Conservation (phyloP, 2,888 invertebrate genomes). For the Chrysomela aeneicollis region DNA sequence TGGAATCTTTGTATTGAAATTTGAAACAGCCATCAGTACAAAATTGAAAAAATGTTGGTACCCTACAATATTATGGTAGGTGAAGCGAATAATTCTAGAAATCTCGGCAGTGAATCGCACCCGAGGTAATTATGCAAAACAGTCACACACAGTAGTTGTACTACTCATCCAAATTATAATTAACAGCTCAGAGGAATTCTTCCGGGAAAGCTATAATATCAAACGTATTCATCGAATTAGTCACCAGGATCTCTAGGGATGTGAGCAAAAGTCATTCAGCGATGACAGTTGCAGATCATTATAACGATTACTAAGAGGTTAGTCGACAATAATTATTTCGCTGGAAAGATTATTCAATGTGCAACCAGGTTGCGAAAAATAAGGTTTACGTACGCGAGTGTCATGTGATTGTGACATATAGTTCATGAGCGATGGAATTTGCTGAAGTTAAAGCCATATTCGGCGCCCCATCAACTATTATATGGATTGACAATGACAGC, state of each 20-base stretch:
- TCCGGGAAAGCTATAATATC: neutral
- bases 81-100: no score
- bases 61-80: no score
- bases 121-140: no score
- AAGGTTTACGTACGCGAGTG: slow-evolving; percentile 16
- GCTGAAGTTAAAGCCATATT: slow-evolving; percentile 18
- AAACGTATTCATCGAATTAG: slow-evolving; percentile 19
- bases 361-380: slow-evolving; percentile 27
- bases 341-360: slow-evolving; percentile 31
- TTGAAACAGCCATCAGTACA: no score
- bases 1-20: no score
- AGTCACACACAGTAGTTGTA: no score
- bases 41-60: no score
- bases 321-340: slow-evolving; percentile 26
- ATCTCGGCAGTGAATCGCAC: no score
- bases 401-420: slow-evolving; percentile 26
- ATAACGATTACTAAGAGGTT: slow-evolving; percentile 27
- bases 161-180: no score
- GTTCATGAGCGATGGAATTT: slow-evolving; percentile 26
- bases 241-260: slow-evolving; percentile 21
- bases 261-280: slow-evolving; percentile 14
- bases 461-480: slow-evolving; percentile 17
- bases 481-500: slow-evolving; percentile 26
- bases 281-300: slow-evolving; percentile 24
- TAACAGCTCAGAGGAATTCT: neutral